Percentiles rank a stretch among this genome's conserved stretches.
phyloP scores from a whole-genome alignment of 2,888 invertebrate species.

The Philopedon plagiatum region DNA sequence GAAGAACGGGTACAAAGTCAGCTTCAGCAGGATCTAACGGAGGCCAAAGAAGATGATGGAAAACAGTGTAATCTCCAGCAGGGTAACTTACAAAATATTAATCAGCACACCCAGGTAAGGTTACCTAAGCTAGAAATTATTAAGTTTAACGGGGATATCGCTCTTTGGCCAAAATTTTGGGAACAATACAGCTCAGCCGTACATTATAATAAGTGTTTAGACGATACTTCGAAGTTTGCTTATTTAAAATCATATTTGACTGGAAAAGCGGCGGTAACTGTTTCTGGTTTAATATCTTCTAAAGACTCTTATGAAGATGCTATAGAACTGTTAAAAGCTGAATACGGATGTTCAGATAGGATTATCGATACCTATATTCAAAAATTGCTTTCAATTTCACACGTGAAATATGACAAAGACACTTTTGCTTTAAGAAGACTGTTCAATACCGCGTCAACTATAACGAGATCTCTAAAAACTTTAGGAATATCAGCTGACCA shows the following conservation, averaged over 20 bases:
- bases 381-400: not conserved
- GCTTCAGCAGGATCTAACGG: too few relatives aligned
- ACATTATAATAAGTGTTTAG: slow-evolving; percentile 20
- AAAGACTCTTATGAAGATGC: slow-evolving; percentile 17
- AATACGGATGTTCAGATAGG: not conserved
- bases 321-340: slow-evolving; percentile 6
- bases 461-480: too few relatives aligned
- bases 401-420: too few relatives aligned
- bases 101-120: too few relatives aligned
- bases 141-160: slow-evolving; percentile 35
- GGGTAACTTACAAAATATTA: too few relatives aligned
- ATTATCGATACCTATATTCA: not conserved
- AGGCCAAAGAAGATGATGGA: too few relatives aligned
- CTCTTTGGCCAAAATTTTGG: slow-evolving; percentile 33
- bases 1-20: not conserved
- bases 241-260: slow-evolving; percentile 9
- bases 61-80: too few relatives aligned
- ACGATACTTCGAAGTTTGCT: slow-evolving; percentile 2
- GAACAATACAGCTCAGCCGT: slow-evolving; percentile 27
- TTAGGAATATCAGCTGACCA: too few relatives aligned
- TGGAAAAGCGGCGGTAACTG: slow-evolving; percentile 18
- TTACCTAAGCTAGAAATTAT: slow-evolving; percentile 25
- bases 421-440: too few relatives aligned
- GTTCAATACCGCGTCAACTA: too few relatives aligned
- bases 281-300: slow-evolving; percentile 15